phyloP scores from a whole-genome alignment of 2,888 invertebrate genomes.

The Calliphora vomitoria region DNA sequence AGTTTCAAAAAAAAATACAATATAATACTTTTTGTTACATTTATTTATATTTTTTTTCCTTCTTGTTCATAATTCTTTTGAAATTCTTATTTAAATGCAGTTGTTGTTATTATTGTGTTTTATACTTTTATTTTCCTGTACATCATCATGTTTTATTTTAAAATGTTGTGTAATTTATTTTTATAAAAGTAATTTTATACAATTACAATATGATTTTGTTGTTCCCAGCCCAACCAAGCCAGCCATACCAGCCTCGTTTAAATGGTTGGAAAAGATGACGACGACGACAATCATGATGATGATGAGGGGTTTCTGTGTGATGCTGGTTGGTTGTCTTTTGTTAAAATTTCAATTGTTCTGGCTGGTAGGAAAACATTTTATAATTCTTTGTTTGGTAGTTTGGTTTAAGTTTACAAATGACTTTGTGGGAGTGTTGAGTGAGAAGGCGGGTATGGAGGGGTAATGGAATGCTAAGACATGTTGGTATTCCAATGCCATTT shows the following conservation, averaged over 20 bases:
- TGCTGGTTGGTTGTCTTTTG: slow-evolving; percentile 14
- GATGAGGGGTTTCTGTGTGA: not conserved
- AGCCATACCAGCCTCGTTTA: not conserved
- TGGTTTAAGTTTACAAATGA: slow-evolving; percentile 4
- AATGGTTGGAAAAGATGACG: slow-evolving; percentile 19
- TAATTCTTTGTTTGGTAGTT: not conserved
- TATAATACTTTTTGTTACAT: not conserved
- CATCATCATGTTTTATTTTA: not conserved
- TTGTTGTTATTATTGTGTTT: not conserved
- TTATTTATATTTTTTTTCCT: not conserved
- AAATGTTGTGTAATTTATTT: slow-evolving; percentile 9
- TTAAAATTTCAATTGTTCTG: slow-evolving; percentile 39
- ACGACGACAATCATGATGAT: not conserved
- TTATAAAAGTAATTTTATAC: slow-evolving; percentile 47
- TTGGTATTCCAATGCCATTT: not conserved
- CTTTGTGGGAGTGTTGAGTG: not conserved
- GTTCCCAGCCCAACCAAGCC: not conserved
- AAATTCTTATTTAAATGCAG: not conserved
- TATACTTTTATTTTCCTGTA: slow-evolving; percentile 19
- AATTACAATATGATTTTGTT: slow-evolving; percentile 29
- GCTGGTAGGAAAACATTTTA: slow-evolving; percentile 4
- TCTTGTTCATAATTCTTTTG: not conserved
- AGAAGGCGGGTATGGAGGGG: not conserved
- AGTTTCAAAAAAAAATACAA: no score
- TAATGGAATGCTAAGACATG: not conserved